Conservation (phyloP, 2,888 invertebrate genomes). For the Trissolcus japonicus region DNA sequence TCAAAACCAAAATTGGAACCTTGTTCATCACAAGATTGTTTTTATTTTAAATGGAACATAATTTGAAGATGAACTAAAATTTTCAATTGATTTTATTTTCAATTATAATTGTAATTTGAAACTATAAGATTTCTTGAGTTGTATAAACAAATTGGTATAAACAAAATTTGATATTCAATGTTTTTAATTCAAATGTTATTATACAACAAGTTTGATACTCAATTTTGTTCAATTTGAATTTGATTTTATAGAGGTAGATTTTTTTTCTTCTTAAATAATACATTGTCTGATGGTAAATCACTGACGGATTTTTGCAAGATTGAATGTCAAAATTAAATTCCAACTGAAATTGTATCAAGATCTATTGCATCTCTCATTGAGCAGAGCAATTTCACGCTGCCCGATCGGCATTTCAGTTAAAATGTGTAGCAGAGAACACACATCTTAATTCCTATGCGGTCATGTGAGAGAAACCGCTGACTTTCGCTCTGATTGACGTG, state of each 20-base stretch:
- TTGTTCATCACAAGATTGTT: background rate
- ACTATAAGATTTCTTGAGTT: background rate
- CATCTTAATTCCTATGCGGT: slow-evolving; percentile 49
- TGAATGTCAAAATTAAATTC: slow-evolving; percentile 11
- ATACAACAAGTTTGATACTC: no score
- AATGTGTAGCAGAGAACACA: slow-evolving; percentile 44
- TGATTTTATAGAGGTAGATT: background rate
- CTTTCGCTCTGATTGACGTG: slow-evolving; percentile 31
- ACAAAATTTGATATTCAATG: background rate
- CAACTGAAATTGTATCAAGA: slow-evolving; percentile 3
- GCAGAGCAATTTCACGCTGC: slow-evolving; percentile 43
- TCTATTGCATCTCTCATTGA: slow-evolving; percentile 46
- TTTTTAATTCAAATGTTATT: no score
- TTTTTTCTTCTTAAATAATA: no score
- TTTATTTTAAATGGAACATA: no score
- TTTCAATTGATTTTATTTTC: no score
- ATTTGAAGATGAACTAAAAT: no score
- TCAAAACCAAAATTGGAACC: background rate
- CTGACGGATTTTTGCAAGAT: slow-evolving; percentile 14
- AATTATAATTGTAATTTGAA: no score
- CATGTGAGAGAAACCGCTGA: slow-evolving; percentile 44
- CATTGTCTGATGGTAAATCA: background rate
- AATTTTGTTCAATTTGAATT: background rate
- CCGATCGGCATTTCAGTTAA: slow-evolving; percentile 52
- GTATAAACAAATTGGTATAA: background rate